Evolutionary conservation across 2,888 invertebrate species (phyloP).

Genomic region (Himalopsyche japonica): DNA sequence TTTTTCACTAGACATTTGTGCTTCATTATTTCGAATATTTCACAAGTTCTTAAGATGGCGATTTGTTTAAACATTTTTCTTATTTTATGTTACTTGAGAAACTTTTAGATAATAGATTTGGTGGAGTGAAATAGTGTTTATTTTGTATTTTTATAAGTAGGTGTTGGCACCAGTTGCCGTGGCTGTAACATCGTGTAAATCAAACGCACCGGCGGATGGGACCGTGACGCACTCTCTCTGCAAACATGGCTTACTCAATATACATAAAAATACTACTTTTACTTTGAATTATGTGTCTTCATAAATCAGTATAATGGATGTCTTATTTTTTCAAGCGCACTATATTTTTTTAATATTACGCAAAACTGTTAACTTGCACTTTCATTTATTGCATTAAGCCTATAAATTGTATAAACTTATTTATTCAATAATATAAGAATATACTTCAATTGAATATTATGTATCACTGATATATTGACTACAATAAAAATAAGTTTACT

Average conservation of each 20-base stretch:
- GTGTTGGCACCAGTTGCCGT: conserved; percentile 21
- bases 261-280: neutral
- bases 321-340: neutral
- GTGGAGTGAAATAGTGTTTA: conserved; percentile 33
- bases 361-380: neutral
- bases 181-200: conserved; percentile 21
- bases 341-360: neutral
- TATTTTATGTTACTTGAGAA: conserved; percentile 29
- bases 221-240: neutral
- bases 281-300: neutral
- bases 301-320: neutral
- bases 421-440: neutral
- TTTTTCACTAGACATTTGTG: conserved; percentile 39
- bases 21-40: conserved; percentile 36
- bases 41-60: conserved; percentile 33
- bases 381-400: neutral
- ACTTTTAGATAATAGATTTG: conserved; percentile 34
- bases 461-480: no score
- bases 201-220: conserved; percentile 2
- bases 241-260: conserved; percentile 6
- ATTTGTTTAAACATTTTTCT: conserved; percentile 21
- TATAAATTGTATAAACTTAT: neutral
- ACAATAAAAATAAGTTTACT: no score
- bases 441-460: neutral
- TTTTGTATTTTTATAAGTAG: conserved; percentile 17